Evolutionary conservation across 2,113 vertebrate genomes (phyloP).

Genomic region (Nerophis ophidion): DNA sequence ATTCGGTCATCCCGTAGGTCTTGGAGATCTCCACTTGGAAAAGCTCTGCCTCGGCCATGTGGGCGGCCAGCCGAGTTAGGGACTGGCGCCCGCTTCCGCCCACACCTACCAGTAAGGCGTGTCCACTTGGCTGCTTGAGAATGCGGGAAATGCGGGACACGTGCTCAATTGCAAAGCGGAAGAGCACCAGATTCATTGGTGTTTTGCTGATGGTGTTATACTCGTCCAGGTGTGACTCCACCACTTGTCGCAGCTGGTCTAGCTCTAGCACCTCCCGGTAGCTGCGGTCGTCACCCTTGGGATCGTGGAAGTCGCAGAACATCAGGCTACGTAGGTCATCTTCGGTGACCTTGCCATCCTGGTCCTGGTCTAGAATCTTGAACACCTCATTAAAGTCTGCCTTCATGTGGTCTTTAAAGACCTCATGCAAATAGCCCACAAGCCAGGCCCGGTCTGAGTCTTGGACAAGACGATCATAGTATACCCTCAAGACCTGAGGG

Average conservation of each 20-base stretch:
- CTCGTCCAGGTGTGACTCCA: conserved; percentile 81
- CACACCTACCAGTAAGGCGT: conserved; percentile 85
- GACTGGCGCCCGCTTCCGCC: conserved; percentile 89
- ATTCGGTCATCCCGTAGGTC: conserved; percentile 77
- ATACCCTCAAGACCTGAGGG: conserved; percentile 82
- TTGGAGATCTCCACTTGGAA: conserved; percentile 87
- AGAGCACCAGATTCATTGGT: conserved; percentile 85
- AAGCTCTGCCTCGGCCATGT: conserved; percentile 83
- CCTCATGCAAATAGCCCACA: conserved; percentile 70
- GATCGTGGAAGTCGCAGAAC: conserved; percentile 90
- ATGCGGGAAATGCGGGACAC: conserved; percentile 85
- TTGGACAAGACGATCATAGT: conserved; percentile 87
- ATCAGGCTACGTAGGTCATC: conserved; percentile 87
- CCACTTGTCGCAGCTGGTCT: conserved; percentile 71
- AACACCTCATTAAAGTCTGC: conserved; percentile 85
- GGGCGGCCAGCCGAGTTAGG: conserved; percentile 80
- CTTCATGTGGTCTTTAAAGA: conserved; percentile 65
- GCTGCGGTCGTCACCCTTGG: conserved; percentile 77
- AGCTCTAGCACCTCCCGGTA: conserved; percentile 77
- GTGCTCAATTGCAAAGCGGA: conserved; percentile 87
- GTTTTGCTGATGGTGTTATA: conserved; percentile 85
- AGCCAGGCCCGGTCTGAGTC: conserved; percentile 79
- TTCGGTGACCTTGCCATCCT: conserved; percentile 77
- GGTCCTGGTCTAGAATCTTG: conserved; percentile 73
- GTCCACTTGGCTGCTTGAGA: conserved; percentile 85